Base-by-base conservation (phyloP, 2,888 invertebrate species). In the Spatulosminthurus flaviceps region DNA sequence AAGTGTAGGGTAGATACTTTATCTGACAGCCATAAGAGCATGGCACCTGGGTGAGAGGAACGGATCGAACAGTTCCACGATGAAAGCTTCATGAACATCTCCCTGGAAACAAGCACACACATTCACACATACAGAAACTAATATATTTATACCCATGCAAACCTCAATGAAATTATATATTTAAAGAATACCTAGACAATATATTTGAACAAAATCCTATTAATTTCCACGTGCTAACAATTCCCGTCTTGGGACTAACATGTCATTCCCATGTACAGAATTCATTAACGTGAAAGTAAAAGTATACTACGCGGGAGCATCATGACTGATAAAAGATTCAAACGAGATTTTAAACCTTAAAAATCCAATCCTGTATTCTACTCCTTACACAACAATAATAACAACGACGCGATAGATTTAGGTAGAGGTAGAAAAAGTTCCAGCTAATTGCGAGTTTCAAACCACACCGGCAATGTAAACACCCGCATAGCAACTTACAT, bases 41-140 rank as follows among this genome's bases (percentile, higher is more conserved):
- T 93, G 93, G 88, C 93, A 94, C 84, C 96, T 89, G 1, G 96
- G 96, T 0, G 96, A 96, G 80, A 93, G 88, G 0, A 93, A 89
- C 7, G 95, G 93, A 89, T 96, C 93, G 88, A 96, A 96, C 81
- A 96, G 88, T 86, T 92, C 91, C 28, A 95, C 91, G 80, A 96
- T 87, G 88, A 89, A 91, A 22, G 92, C 90, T 81, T 90, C 88
- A 0, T 83, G 80, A 9, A 87, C 81, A 73, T 60, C 64, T 42
- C 86, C 87, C 88, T 88, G 83, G 22, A 78, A 80, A 29, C 74
- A 80, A 78, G 21, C 22, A 70, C 22, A 64, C 64, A 64, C n/a
- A 22, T n/a, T 9, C 41, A 41, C 41, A 41, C 41, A 41, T 41
- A 41, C 51, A 51, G 19, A 51, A 13, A 51, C 19, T n/a, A n/a